phyloP scores from a whole-genome alignment of 92 coral and sea anemone genomes.

The Porites lobata region DNA sequence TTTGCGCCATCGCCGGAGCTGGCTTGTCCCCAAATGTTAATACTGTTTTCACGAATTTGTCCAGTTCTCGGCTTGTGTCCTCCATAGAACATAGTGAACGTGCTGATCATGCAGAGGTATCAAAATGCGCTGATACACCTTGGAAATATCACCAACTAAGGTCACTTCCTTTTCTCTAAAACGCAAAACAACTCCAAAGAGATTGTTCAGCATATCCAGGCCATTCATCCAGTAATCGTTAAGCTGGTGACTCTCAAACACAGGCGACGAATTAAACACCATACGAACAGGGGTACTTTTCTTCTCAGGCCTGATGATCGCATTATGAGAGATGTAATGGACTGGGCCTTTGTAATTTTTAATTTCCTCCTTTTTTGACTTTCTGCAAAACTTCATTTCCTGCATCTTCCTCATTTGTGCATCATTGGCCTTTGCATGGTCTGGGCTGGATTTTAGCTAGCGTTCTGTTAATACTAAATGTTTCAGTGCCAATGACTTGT shows the following conservation, averaged over 20 bases:
- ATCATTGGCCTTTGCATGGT: conserved; percentile 57
- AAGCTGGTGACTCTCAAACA: conserved; percentile 57
- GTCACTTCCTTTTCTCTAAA: conserved; percentile 67
- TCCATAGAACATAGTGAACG: conserved; percentile 61
- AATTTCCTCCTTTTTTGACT: conserved; percentile 38
- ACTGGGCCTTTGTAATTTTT: conserved; percentile 58
- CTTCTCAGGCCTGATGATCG: conserved; percentile 50
- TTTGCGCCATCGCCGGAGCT: conserved; percentile 78
- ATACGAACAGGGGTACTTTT: conserved; percentile 65
- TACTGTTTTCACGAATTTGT: conserved; percentile 61
- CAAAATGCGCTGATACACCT: conserved; percentile 65
- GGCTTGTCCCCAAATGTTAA: conserved; percentile 79
- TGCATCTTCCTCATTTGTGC: conserved; percentile 59
- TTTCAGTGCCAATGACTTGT: conserved; percentile 47
- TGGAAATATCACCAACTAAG: conserved; percentile 60
- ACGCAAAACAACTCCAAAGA: conserved; percentile 70
- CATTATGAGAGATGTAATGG: conserved; percentile 58
- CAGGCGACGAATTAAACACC: conserved; percentile 64
- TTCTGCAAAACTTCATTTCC: conserved; percentile 55
- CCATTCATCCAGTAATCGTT: conserved; percentile 77
- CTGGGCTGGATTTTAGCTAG: conserved; percentile 40
- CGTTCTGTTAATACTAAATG: conserved; percentile 54
- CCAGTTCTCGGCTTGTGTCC: conserved; percentile 49
- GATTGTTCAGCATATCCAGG: conserved; percentile 59
- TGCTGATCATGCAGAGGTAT: conserved; percentile 61